Evolutionary conservation across 2,113 vertebrate genomes (phyloP), one percentile per base, ranked within the genome.

Genomic region (Xiphophorus maculatus): DNA sequence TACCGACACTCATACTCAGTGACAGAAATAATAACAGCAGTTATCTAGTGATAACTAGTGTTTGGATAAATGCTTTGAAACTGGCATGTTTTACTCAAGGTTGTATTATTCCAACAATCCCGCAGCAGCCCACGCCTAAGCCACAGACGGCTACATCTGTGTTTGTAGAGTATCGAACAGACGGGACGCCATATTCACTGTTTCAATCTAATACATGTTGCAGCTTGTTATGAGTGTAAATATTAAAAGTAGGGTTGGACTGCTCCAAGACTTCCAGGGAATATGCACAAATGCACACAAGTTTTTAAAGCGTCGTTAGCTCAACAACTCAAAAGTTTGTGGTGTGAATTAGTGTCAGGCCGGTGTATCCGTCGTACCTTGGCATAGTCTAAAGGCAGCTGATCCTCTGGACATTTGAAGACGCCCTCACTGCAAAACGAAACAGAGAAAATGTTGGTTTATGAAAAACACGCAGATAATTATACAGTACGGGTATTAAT

Each of bases 341-440:
- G 48, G 22, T 66, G 64, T 37, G 10, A 37, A 12, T 37, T 37
- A 37, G 35, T 37, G 35, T 37, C 10, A 12, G 35, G 35, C 10
- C 10, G 35, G 35, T 37, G 60, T 62, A 1, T 25, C 35, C 12
- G 25, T 44, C 65, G 1, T 95, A 97, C 97, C 96, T 97, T 97
- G 89, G 96, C 96, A 25, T 97, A 97, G 90, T 97, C 97, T 79
- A 97, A 92, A 0, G 96, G 96, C 64, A 97, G 94, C 85, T 97
- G 96, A 65, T 97, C 97, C 91, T 97, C 97, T 0, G 97, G 97
- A 82, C 97, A 97, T 88, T 97, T 97, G 93, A 97, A 97, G 70
- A 97, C 96, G 0, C 97, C 97, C 92, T 97, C 97, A 14, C 97
- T 97, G 94, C 42, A 95, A 94, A 33, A 87, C 70, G 65, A 68